Percentiles rank a stretch among this genome's conserved stretches.
Evolutionary conservation across 1,140 invertebrate genomes (phyloP).

Genomic region (Argopecten irradians): DNA sequence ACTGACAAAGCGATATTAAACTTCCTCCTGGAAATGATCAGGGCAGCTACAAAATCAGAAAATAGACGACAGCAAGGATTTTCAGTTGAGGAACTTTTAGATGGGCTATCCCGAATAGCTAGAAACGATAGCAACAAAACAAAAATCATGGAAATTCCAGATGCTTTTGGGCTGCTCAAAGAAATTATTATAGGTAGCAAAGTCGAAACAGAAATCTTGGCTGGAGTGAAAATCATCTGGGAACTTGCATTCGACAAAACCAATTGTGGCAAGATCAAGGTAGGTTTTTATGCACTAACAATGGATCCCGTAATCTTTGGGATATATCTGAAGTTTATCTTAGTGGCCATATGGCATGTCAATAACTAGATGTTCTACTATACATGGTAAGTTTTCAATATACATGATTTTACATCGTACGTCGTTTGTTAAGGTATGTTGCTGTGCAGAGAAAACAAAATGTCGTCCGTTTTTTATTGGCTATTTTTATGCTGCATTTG

Average conservation of each 20-base stretch:
- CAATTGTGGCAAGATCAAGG: slow-evolving; percentile 39
- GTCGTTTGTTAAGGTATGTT: too few species aligned
- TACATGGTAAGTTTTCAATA: too few species aligned
- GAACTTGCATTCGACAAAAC: slow-evolving; percentile 40
- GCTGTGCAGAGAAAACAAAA: too few species aligned
- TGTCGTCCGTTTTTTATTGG: too few species aligned
- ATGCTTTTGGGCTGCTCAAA: slow-evolving; percentile 32
- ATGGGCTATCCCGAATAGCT: slow-evolving; percentile 54
- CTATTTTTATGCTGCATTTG: too few species aligned
- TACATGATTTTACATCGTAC: too few species aligned
- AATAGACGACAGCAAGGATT: slow-evolving; percentile 51
- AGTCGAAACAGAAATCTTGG: slow-evolving; percentile 43
- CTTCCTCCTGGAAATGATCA: slow-evolving; percentile 50
- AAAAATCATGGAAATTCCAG: slow-evolving; percentile 51
- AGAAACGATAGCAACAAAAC: slow-evolving; percentile 59
- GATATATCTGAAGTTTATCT: too few species aligned
- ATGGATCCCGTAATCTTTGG: too few species aligned
- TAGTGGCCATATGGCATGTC: too few species aligned
- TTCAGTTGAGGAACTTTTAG: slow-evolving; percentile 52
- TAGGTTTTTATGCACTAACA: slow-evolving; percentile 24
- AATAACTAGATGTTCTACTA: too few species aligned
- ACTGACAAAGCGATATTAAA: slow-evolving; percentile 50
- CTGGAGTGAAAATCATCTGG: slow-evolving; percentile 41
- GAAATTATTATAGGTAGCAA: slow-evolving; percentile 37
- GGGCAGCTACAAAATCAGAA: slow-evolving; percentile 35